These are phyloP conservation scores for Pristionchus japonicus DNA, from an alignment of 2,888 invertebrate genomes.

Conservation along the genomic window DNA sequence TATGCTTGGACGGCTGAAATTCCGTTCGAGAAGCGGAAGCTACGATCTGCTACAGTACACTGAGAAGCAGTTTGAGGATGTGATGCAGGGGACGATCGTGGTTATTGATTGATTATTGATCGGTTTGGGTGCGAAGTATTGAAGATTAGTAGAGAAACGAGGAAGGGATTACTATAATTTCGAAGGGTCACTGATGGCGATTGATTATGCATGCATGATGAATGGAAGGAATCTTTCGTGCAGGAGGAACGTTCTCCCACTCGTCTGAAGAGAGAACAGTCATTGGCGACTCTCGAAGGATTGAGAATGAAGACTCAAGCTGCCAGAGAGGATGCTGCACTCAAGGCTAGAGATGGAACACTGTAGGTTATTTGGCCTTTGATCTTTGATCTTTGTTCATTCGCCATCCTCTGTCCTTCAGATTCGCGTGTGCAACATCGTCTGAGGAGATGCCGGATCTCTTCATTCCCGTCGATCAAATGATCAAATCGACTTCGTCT, in stretches of 20 bases:
- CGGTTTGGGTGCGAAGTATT: background rate
- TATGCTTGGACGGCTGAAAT: constrained; percentile 20
- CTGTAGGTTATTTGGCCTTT: constrained; percentile 50
- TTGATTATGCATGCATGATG: background rate
- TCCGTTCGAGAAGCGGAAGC: constrained; percentile 39
- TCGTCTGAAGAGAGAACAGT: constrained; percentile 70
- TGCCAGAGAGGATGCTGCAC: constrained; percentile 64
- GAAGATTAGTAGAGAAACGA: background rate
- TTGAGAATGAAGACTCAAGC: constrained; percentile 60
- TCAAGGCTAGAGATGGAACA: constrained; percentile 54
- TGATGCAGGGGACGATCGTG: background rate
- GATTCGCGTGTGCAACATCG: constrained; percentile 68
- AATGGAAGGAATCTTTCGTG: background rate
- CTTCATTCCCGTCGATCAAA: constrained; percentile 88
- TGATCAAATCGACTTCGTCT: constrained; percentile 48
- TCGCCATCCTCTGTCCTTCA: constrained; percentile 34
- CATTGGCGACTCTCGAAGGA: constrained; percentile 70
- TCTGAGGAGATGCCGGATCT: constrained; percentile 89
- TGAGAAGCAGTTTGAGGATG: constrained; percentile 10
- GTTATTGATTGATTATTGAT: background rate
- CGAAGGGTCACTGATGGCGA: background rate
- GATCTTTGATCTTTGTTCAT: background rate
- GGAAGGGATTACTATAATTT: background rate
- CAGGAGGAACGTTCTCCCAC: constrained; percentile 49
- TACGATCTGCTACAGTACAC: constrained; percentile 39